Percentiles rank a stretch among this genome's conserved stretches.
Conservation (phyloP, 2,113 vertebrate genomes). For the Gopherus evgoodei region DNA sequence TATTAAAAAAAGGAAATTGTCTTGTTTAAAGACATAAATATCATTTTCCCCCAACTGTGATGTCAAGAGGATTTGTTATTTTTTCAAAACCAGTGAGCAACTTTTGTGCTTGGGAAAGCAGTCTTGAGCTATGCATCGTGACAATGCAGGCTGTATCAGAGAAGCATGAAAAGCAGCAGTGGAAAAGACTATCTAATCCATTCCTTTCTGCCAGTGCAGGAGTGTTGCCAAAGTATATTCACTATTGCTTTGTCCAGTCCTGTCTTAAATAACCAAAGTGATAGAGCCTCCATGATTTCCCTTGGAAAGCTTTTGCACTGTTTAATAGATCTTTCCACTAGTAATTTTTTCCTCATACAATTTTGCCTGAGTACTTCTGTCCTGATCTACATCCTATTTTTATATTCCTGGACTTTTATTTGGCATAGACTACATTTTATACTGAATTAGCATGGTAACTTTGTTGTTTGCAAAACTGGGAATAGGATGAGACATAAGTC, state of each 20-base stretch:
- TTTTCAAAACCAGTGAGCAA: neutral
- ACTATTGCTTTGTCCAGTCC: neutral
- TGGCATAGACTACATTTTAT: neutral
- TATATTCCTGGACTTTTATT: neutral
- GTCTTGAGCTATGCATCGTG: neutral
- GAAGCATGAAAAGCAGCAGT: neutral
- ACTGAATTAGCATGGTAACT: neutral
- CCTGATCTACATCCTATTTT: neutral
- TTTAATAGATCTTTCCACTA: neutral
- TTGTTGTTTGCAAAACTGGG: neutral
- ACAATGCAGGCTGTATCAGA: neutral
- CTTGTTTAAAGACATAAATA: neutral
- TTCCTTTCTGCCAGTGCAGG: neutral
- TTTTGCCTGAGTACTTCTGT: neutral
- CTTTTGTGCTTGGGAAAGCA: rapidly evolving
- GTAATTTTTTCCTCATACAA: neutral
- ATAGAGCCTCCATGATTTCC: neutral
- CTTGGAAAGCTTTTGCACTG: neutral
- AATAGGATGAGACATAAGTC: neutral
- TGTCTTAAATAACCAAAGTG: neutral
- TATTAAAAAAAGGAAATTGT: neutral
- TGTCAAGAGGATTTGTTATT: neutral
- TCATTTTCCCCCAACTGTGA: neutral
- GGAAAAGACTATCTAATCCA: neutral
- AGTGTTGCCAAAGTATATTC: neutral